phyloP scores from a whole-genome alignment of 2,797 vertebrate species.

The Pantherophis alleghaniensis region DNA sequence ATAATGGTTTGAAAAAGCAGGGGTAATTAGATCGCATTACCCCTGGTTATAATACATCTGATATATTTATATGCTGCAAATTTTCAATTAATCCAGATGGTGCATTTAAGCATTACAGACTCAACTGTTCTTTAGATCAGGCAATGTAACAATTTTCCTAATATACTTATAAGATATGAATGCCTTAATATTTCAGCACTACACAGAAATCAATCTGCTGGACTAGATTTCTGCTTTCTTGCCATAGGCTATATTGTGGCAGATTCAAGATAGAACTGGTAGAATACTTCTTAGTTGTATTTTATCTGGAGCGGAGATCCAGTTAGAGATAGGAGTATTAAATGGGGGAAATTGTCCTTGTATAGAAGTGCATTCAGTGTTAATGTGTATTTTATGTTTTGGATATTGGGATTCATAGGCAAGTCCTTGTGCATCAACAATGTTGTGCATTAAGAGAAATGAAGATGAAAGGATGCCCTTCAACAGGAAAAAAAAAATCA shows the following conservation, averaged over 20 bases:
- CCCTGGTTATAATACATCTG: constrained; percentile 27
- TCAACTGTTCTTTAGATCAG: background rate
- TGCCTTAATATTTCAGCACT: background rate
- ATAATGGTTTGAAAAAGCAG: constrained; percentile 30
- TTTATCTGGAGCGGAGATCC: background rate
- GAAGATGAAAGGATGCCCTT: background rate
- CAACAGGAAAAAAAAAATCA: background rate
- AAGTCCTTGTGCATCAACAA: background rate
- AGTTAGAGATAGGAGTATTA: background rate
- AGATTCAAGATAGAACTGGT: background rate
- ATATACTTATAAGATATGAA: background rate
- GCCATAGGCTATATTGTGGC: background rate
- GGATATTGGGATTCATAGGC: background rate
- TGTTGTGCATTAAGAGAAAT: background rate
- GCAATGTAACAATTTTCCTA: accelerated
- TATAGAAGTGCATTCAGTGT: background rate
- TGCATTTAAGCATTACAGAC: constrained; percentile 29
- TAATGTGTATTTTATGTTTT: background rate
- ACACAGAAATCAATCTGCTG: background rate
- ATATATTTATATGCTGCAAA: constrained; percentile 32
- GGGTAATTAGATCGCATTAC: constrained; percentile 30
- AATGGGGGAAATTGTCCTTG: background rate
- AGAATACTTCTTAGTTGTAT: background rate
- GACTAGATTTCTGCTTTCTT: background rate
- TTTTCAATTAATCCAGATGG: constrained; percentile 26